Percentiles rank a stretch among this genome's conserved stretches.
phyloP scores from a whole-genome alignment of 2,888 invertebrate species.

The Ectemnius cavifrons region DNA sequence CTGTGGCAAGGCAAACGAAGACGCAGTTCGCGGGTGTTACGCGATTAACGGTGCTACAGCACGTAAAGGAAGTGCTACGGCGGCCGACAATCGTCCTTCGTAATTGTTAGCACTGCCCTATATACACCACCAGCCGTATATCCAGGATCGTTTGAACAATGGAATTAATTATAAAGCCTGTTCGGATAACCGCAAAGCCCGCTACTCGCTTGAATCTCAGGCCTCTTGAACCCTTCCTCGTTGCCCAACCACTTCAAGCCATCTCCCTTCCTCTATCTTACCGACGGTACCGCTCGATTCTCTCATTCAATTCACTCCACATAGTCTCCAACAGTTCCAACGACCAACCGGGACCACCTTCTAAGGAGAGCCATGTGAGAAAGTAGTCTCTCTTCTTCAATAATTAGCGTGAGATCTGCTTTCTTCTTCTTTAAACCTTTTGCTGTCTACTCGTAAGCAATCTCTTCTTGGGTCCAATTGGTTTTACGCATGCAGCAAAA shows the following conservation, averaged over 20 bases:
- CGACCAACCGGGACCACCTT: conserved; percentile 3
- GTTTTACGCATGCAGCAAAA: no score
- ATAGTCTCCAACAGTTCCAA: not conserved
- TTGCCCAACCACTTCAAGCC: not conserved
- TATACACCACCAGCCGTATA: conserved; percentile 43
- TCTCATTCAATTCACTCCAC: conserved; percentile 3
- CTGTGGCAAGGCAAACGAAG: not conserved
- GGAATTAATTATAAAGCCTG: conserved; percentile 74
- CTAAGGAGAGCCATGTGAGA: not conserved
- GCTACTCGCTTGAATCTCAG: conserved; percentile 63
- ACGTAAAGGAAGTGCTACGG: conserved; percentile 61
- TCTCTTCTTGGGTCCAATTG: no score
- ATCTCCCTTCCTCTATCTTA: conserved; percentile 12
- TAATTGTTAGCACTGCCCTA: conserved; percentile 60
- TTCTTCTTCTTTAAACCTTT: no score
- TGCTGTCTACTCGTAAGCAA: no score
- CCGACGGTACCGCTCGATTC: conserved; percentile 13
- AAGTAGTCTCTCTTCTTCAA: not conserved
- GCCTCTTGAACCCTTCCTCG: conserved; percentile 5
- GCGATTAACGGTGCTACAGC: conserved; percentile 68
- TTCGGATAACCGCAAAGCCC: conserved; percentile 67
- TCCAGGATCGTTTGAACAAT: conserved; percentile 66
- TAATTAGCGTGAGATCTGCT: no score
- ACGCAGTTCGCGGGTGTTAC: conserved; percentile 25
- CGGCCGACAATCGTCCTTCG: conserved; percentile 54